Evolutionary conservation across 2,797 vertebrate genomes (phyloP), one percentile per base, ranked within the genome.

Genomic region (Cichlasoma orientale): DNA sequence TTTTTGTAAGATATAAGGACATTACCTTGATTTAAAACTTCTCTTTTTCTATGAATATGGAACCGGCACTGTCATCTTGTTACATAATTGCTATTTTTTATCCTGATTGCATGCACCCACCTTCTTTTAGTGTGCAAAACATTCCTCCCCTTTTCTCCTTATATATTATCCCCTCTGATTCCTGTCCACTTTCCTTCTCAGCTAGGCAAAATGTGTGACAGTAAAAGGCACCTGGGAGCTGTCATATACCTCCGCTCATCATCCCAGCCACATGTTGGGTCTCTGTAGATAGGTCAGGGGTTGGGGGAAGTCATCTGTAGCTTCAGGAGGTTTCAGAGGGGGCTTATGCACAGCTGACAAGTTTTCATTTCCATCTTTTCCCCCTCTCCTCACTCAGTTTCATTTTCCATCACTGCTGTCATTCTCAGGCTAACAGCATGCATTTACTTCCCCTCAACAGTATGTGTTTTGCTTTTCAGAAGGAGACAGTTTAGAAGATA

Each of bases 341-440:
- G 68, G 57, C 23, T 69, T 77, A 47, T 57, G 80, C 14, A 54
- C 12, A 47, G 58, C 82, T 83, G 83, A 84, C 84, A 77, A 59
- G 29, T 76, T 90, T 90, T 85, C 82, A 91, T 93, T 91, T 86
- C 78, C 90, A 89, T 89, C 88, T 89, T 78, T 33, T 75, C 56
- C 25, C 25, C 23, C 41, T 80, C 33, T 63, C 52, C 53, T 80
- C 73, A 18, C 73, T 87, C 61, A 7, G 29, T 73, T 79, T 61
- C 41, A 77, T 84, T 89, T 87, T 78, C 80, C 86, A 69, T 84
- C 81, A 83, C 44, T 27, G 57, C 73, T 36, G 75, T 82, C 73
- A 38, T 27, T 82, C 83, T 86, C 16, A 0, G 8, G 58, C 41
- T 75, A 80, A 75, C 14, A 1, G 36, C 31, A 14, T 5, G 3